Percentiles rank a stretch among this genome's conserved stretches.
Conservation (phyloP, 2,888 invertebrate species). For the Monoplex corrugatus region DNA sequence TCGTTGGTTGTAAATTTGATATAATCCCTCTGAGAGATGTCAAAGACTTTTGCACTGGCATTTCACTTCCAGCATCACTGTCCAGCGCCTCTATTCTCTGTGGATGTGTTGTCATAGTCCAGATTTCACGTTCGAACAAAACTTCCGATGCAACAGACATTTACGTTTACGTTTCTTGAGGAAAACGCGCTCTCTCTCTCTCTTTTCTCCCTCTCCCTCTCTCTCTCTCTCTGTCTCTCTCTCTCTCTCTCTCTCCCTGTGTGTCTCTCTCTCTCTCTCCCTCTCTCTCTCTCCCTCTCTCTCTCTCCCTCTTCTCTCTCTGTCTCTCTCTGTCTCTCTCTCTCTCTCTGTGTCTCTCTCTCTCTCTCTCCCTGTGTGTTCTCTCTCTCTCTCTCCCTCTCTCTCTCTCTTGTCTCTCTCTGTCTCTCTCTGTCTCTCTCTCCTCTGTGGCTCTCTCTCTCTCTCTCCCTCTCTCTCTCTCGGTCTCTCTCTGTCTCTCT, state of each 20-base stretch:
- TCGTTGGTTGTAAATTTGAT: too few species aligned
- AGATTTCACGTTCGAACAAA: too few species aligned
- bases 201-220: background rate
- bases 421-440: conserved; percentile 18
- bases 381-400: background rate
- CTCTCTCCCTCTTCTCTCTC: conserved; percentile 8
- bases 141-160: too few species aligned
- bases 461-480: background rate
- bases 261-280: background rate
- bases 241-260: too few species aligned
- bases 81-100: too few species aligned
- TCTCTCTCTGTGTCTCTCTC: background rate
- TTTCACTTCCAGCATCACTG: too few species aligned
- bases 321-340: conserved; percentile 42
- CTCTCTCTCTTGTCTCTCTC: conserved; percentile 37
- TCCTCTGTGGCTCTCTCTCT: background rate
- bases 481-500: background rate
- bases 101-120: too few species aligned
- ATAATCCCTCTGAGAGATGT: too few species aligned
- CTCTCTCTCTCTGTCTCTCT: background rate
- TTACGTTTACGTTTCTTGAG: too few species aligned
- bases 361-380: too few species aligned
- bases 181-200: conserved; percentile 25
- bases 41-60: too few species aligned
- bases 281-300: background rate